Evolutionary conservation across 2,113 vertebrate species (phyloP), one percentile per base, ranked within the genome.

Genomic region (Cyrtonyx montezumae): DNA sequence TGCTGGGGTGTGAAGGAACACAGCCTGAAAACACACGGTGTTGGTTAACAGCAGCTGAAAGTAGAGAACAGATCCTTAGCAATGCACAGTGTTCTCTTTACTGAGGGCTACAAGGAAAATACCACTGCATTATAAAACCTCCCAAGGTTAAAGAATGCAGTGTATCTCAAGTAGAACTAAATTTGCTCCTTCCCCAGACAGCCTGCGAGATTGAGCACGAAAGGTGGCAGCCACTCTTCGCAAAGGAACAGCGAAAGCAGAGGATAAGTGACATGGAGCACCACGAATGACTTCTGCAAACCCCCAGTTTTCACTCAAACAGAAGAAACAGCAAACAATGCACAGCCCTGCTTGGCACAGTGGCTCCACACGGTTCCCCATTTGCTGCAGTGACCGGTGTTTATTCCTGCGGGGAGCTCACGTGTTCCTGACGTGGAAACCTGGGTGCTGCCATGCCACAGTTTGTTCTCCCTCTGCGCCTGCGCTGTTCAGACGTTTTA

Each of bases 281-380:
- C 4, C 0, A 1, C 2, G 2, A 22, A 13, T 1, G 62, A 9
- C 6, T 37, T 4, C 62, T 90, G 74, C 58, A 79, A n/a, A 16
- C 12, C 34, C 69, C 21, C 10, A 6, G 0, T 8, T 8, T 18
- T 21, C 62, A 11, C 42, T 46, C 67, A 25, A 4, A 36, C 18
- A 8, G 25, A 42, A 79, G 40, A 6, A 70, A 28, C 1, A 9
- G 0, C 61, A 40, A 6, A 20, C 15, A 15, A 13, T 8, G 3
- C 42, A 0, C 40, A 4, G 63, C 16, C 2, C 1, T 1, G 34
- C 19, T 0, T 8, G 58, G 30, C 20, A 23, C 79, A 23, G 1
- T 1, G 3, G 40, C 74, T 36, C 11, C 46, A 7, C 8, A 0
- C 0, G 34, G 3, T 6, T 30, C 22, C 10, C 53, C 8, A 2